phyloP scores from a whole-genome alignment of 2,113 vertebrate genomes.

The Nothocercus nigrocapillus region DNA sequence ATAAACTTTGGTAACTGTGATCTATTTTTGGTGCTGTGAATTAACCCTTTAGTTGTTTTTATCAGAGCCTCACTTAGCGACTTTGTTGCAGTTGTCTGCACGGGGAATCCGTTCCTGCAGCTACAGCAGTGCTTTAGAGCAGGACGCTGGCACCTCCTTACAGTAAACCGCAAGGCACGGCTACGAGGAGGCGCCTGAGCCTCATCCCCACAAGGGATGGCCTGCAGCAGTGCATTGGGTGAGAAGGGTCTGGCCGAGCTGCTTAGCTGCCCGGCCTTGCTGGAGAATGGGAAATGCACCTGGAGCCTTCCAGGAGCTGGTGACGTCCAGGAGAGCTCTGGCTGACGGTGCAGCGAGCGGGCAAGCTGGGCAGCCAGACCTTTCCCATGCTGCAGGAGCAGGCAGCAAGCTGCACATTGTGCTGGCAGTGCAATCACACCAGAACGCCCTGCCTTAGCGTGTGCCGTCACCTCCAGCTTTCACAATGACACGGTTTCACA shows the following conservation, averaged over 20 bases:
- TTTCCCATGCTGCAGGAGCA: background rate
- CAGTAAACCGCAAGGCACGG: background rate
- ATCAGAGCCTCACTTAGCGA: background rate
- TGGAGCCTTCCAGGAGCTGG: fast-evolving
- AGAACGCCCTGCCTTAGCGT: background rate
- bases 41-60: background rate
- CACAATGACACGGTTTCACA: background rate
- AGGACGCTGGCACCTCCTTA: background rate
- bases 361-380: background rate
- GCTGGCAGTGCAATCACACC: background rate
- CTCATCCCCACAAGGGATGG: background rate
- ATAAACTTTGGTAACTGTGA: background rate
- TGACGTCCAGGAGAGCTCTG: background rate
- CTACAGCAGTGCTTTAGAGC: background rate
- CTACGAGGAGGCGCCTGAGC: background rate
- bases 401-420: background rate
- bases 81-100: background rate
- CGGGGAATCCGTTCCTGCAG: background rate
- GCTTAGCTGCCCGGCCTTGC: background rate
- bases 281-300: too few species aligned
- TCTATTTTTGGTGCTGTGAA: background rate
- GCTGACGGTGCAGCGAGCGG: background rate
- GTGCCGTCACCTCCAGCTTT: background rate
- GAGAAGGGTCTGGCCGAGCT: fast-evolving
- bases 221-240: background rate